Evolutionary conservation across 92 coral and sea anemone species (phyloP).

Genomic region (Zoanthus sansibaricus): DNA sequence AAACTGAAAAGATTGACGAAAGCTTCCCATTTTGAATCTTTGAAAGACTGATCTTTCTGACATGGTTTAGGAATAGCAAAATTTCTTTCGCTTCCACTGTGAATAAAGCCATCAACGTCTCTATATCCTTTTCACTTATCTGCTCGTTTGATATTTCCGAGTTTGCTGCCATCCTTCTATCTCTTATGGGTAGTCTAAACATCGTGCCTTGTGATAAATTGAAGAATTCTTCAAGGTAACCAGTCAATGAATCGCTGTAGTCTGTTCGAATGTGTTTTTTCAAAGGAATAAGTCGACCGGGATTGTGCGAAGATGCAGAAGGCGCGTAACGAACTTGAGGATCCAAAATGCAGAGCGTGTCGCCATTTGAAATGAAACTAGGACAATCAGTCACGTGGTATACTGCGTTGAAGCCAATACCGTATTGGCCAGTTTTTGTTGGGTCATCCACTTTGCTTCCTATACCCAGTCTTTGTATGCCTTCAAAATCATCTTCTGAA

Average conservation of each 20-base stretch:
- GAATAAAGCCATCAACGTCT: slow-evolving; percentile 55
- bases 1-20: slow-evolving; percentile 58
- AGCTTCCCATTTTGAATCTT: slow-evolving; percentile 61
- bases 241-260: slow-evolving; percentile 75
- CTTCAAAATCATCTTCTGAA: slow-evolving; percentile 83
- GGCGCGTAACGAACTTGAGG: slow-evolving; percentile 88
- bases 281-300: slow-evolving; percentile 82
- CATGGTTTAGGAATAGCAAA: slow-evolving; percentile 78
- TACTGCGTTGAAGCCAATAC: slow-evolving; percentile 93
- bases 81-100: slow-evolving; percentile 73
- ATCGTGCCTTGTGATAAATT: slow-evolving; percentile 73
- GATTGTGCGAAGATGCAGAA: slow-evolving; percentile 64
- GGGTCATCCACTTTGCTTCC: slow-evolving; percentile 90
- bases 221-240: slow-evolving; percentile 82
- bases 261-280: slow-evolving; percentile 49
- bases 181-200: slow-evolving; percentile 89
- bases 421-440: slow-evolving; percentile 92
- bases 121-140: slow-evolving; percentile 34
- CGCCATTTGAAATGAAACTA: slow-evolving; percentile 83
- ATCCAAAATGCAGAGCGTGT: slow-evolving; percentile 83
- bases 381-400: slow-evolving; percentile 96
- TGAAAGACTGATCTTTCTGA: slow-evolving; percentile 78
- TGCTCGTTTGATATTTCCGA: slow-evolving; percentile 69
- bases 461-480: slow-evolving; percentile 89
- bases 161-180: slow-evolving; percentile 38